Base-by-base conservation (phyloP, 2,888 invertebrate genomes). In the Mimumesa dahlbomi region DNA sequence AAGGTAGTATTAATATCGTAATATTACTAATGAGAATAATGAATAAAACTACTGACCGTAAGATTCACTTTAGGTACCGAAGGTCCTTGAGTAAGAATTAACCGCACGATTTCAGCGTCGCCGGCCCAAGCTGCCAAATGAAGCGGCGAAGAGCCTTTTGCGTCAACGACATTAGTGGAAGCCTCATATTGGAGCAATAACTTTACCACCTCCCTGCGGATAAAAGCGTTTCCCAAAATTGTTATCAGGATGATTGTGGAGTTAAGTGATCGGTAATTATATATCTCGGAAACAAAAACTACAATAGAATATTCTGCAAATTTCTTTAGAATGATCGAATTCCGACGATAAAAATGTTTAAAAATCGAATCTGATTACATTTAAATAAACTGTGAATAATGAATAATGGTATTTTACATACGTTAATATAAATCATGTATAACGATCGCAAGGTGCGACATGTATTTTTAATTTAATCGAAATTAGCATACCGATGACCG, bases 81-180 rank as follows among this genome's bases (percentile, higher is more conserved):
- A 73, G 95, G 95, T 63, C 95, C 94, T 89, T 95, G 94, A 42
- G 93, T 94, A 61, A 98, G 92, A 72, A 98, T 93, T 90, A 96
- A 92, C 75, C 94, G 92, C 71, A 98, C 97, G 78, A 98, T 95
- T 75, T 96, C 96, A 40, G 94, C 93, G 89, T 97, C 95, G 14
- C 98, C 98, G 56, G 96, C 96, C 97, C 97, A 98, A 52, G 98
- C 96, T 54, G 98, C 98, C 88, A 98, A 91, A 90, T 98, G 98
- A 72, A 98, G 92, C 29, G 98, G 96, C 25, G 97, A 96, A 34
- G 97, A 97, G 14, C 98, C 98, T 87, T 96, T 95, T 79, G 94
- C 93, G 90, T 98, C 98, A 75, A 95, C 93, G 52, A 96, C 92
- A 90, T 97, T 97, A 72, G 97, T 95, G 22, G 96, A 96, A 11